Base-by-base conservation (phyloP, 2,888 invertebrate species). In the Cancer borealis region DNA sequence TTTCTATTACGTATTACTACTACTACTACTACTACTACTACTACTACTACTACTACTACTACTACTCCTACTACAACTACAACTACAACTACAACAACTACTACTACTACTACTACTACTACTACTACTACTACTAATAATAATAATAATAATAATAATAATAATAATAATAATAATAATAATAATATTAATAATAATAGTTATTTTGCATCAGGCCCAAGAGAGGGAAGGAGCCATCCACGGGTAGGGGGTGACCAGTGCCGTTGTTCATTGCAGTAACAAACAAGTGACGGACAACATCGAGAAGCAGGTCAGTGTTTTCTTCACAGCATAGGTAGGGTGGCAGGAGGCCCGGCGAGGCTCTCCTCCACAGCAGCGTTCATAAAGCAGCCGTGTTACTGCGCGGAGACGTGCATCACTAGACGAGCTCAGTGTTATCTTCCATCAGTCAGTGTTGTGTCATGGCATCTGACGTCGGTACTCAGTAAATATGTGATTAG, bases 401-500 rank as follows among this genome's bases (percentile, higher is more conserved):
- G n/a, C 21, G 66, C n/a, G 66, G 66, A 14, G 66, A 21, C 21
- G 21, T 21, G 21, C 5, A 66, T 5, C 21, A 14, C 21, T 5
- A 54, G 54, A 30, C 84, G 39, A 30, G 39, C 26, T 39, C 3
- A n/a, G 2, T 3, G 84, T 84, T 17, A 39, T 39, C 79, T 6
- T 39, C 21, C 30, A 30, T 30, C 84, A 39, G 39, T 14, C 84
- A 39, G 39, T 84, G 84, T 84, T 84, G 12, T 84, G 84, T 84
- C 84, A 84, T 39, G 39, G 12, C 84, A 2, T 39, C 84, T 39
- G 10, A 14, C 84, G 84, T 39, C 12, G 39, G 30, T 10, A 39
- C 84, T 30, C 30, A 84, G 39, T 84, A 84, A 84, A 84, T 39
- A 84, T 30, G 84, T 30, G 84, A 84, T 84, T 14, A n/a, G 84